A percentile compares a stretch with the other conserved stretches of the same genome.
phyloP scores from a whole-genome alignment of 2,797 vertebrate species.

The Pseudochaenichthys georgianus region DNA sequence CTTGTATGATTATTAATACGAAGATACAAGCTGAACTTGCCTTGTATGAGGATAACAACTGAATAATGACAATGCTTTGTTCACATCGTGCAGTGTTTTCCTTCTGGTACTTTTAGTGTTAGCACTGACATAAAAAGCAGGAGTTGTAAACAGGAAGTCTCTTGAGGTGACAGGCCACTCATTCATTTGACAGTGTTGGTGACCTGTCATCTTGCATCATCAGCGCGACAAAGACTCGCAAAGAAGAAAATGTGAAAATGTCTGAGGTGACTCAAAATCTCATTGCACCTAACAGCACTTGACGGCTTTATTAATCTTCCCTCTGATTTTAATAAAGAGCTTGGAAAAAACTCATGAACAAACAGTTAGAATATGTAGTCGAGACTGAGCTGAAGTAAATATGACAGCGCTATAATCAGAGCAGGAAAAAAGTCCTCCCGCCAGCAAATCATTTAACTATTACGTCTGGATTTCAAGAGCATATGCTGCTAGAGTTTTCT shows the following conservation, averaged over 20 bases:
- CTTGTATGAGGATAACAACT: not conserved
- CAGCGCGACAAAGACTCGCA: not conserved
- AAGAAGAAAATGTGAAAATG: slow-evolving; percentile 8
- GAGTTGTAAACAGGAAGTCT: slow-evolving; percentile 10
- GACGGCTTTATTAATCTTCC: slow-evolving; percentile 13
- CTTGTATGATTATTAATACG: not conserved
- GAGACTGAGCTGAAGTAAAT: not conserved
- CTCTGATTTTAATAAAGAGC: slow-evolving; percentile 17
- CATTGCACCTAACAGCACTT: slow-evolving; percentile 12
- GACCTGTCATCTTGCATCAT: slow-evolving; percentile 12
- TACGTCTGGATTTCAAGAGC: not conserved
- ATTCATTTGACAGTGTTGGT: slow-evolving; percentile 10
- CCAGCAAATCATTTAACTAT: not conserved
- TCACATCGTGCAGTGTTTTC: not conserved
- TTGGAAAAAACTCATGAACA: slow-evolving; percentile 15
- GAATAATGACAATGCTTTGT: not conserved
- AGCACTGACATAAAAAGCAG: not conserved
- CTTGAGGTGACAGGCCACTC: slow-evolving; percentile 2
- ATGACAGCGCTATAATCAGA: slow-evolving; percentile 22
- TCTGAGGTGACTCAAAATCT: slow-evolving; percentile 12
- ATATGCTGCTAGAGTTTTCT: slow-evolving; percentile 1
- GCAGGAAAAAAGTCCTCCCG: slow-evolving; percentile 18
- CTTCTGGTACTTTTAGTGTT: slow-evolving; percentile 16
- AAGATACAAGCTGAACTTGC: not conserved
- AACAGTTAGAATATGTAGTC: not conserved